A percentile compares a stretch with the other conserved stretches of the same genome.
These are phyloP conservation scores for Magallana ariakensis DNA, from an alignment of 1,140 invertebrate genomes.

Conservation along the genomic window DNA sequence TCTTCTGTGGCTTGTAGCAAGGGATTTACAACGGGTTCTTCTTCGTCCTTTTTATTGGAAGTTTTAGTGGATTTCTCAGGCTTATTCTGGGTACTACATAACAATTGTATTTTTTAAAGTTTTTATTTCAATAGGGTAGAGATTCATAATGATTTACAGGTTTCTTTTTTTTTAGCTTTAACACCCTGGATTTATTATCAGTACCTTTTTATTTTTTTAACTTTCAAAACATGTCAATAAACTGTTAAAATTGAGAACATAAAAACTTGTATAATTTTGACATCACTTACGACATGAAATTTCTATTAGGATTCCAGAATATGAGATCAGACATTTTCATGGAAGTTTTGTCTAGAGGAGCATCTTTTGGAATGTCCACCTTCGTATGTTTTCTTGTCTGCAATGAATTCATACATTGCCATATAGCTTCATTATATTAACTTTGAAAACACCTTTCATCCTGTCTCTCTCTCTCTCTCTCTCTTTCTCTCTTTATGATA, in stretches of 20 bases:
- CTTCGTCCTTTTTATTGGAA: neutral
- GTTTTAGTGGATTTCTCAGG: neutral
- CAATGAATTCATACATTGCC: neutral
- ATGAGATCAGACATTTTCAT: conserved; percentile 95
- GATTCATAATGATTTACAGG: too few relatives aligned
- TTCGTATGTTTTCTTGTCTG: neutral
- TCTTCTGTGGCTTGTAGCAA: conserved; percentile 7
- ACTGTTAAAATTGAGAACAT: too few relatives aligned
- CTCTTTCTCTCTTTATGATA: neutral
- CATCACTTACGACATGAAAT: conserved; percentile 69
- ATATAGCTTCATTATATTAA: neutral
- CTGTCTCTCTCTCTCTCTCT: neutral
- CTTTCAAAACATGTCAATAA: too few relatives aligned
- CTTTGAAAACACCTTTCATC: neutral
- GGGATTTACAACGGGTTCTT: neutral
- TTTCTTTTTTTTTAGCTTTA: too few relatives aligned
- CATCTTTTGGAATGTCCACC: conserved; percentile 46
- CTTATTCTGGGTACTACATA: neutral
- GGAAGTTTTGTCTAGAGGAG: conserved; percentile 82
- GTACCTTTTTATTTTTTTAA: too few relatives aligned
- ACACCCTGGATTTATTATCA: too few relatives aligned
- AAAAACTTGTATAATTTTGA: too few relatives aligned
- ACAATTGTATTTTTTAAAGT: too few relatives aligned
- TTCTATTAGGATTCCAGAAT: conserved; percentile 89
- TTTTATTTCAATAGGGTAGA: too few relatives aligned